These are phyloP conservation scores for Anastrepha obliqua DNA, from an alignment of 1,140 invertebrate genomes.

Conservation along the genomic window DNA sequence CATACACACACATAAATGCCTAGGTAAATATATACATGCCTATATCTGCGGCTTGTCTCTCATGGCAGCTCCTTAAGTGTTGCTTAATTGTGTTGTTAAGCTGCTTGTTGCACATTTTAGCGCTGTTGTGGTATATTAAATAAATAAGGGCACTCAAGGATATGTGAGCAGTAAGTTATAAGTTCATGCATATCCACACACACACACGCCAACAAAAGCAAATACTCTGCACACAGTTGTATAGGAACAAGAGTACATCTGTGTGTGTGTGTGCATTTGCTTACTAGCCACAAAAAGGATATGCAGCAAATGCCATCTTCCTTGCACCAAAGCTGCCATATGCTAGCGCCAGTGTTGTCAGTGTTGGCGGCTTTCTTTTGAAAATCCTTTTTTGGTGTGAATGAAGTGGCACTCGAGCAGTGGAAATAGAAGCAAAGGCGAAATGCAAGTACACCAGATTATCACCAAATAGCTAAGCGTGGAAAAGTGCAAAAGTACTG, in stretches of 20 bases:
- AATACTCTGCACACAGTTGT: background rate
- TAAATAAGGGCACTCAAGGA: slow-evolving; percentile 21
- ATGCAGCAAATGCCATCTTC: background rate
- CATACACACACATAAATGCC: background rate
- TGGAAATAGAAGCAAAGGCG: background rate
- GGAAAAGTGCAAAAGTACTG: background rate
- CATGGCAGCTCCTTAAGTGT: background rate
- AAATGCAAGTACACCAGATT: background rate
- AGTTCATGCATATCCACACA: background rate
- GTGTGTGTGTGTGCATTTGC: background rate
- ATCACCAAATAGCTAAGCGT: background rate
- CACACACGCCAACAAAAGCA: background rate
- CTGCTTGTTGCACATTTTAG: slow-evolving; percentile 39
- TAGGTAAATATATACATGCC: background rate
- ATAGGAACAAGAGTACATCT: background rate
- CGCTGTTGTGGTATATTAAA: slow-evolving; percentile 30
- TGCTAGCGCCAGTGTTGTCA: background rate
- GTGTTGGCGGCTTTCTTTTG: slow-evolving; percentile 11
- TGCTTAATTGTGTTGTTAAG: slow-evolving; percentile 38
- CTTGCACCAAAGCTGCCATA: background rate
- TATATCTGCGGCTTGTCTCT: background rate
- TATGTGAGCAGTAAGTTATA: background rate
- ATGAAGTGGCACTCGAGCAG: slow-evolving; percentile 14
- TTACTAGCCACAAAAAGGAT: background rate
- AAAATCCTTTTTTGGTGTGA: slow-evolving; percentile 12